These are phyloP conservation scores for Vanessa tameamea DNA, from an alignment of 1,140 invertebrate genomes.

Conservation along the genomic window DNA sequence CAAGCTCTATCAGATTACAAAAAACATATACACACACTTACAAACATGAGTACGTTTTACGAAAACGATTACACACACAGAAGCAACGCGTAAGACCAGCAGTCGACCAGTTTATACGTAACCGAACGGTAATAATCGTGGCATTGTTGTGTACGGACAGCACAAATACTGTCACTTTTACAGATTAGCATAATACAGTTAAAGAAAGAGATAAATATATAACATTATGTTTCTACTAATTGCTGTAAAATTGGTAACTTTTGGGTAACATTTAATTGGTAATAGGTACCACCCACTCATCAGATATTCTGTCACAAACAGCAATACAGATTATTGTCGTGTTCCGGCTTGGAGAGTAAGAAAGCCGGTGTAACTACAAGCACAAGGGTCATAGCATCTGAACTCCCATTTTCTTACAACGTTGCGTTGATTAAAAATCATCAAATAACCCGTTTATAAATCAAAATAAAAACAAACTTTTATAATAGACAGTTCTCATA, in stretches of 20 bases:
- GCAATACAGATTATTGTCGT: too few species aligned
- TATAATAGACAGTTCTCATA: too few species aligned
- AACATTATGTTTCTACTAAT: not conserved
- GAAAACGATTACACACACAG: slow-evolving; percentile 54
- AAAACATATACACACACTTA: slow-evolving; percentile 27
- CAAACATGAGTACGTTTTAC: slow-evolving; percentile 9
- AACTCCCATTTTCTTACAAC: too few species aligned
- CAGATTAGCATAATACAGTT: not conserved
- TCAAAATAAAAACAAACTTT: too few species aligned
- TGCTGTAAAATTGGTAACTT: not conserved
- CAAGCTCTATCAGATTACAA: slow-evolving; percentile 12
- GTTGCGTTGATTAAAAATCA: too few species aligned
- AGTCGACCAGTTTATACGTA: slow-evolving; percentile 73
- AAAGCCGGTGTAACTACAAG: too few species aligned
- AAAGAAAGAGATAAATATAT: slow-evolving; percentile 4
- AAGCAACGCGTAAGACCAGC: slow-evolving; percentile 69
- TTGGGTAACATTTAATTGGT: too few species aligned
- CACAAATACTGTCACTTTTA: slow-evolving; percentile 38
- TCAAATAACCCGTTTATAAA: too few species aligned
- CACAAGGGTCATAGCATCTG: too few species aligned
- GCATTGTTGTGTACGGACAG: slow-evolving; percentile 66
- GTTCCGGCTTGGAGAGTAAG: too few species aligned
- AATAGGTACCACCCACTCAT: too few species aligned
- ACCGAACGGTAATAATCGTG: slow-evolving; percentile 73
- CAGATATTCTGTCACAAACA: too few species aligned